phyloP scores from a whole-genome alignment of 2,113 vertebrate species.

The Heterotilapia buettikoferi region DNA sequence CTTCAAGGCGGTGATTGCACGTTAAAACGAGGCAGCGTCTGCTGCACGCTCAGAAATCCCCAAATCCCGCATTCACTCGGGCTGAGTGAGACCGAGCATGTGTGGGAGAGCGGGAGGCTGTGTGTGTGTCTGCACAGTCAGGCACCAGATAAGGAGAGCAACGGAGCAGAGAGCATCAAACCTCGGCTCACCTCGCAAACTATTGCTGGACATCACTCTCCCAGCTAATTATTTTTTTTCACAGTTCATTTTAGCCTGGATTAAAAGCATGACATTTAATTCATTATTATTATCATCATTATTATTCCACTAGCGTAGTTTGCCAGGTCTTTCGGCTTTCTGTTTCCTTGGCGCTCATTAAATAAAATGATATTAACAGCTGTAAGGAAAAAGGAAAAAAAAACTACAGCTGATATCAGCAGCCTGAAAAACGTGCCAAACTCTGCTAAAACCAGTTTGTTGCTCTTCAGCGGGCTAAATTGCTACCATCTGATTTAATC shows the following conservation, averaged over 20 bases:
- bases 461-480: neutral
- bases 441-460: neutral
- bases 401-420: neutral
- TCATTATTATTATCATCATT: neutral
- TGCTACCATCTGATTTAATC: neutral
- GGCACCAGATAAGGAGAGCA: conserved; percentile 36
- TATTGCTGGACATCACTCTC: neutral
- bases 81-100: neutral
- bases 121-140: neutral
- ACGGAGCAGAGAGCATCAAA: conserved; percentile 25
- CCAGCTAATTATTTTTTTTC: conserved; percentile 25
- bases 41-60: neutral
- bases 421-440: neutral
- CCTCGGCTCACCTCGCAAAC: neutral
- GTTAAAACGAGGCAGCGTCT: neutral
- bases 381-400: neutral
- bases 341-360: neutral
- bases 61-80: neutral
- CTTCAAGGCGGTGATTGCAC: neutral
- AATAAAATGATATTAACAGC: neutral
- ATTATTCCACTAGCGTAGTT: neutral
- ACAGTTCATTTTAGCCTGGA: neutral
- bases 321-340: neutral
- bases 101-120: neutral
- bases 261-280: neutral